Percentiles rank a stretch among this genome's conserved stretches.
Evolutionary conservation across 2,888 invertebrate genomes (phyloP).

Genomic region (Parelbella ahira): DNA sequence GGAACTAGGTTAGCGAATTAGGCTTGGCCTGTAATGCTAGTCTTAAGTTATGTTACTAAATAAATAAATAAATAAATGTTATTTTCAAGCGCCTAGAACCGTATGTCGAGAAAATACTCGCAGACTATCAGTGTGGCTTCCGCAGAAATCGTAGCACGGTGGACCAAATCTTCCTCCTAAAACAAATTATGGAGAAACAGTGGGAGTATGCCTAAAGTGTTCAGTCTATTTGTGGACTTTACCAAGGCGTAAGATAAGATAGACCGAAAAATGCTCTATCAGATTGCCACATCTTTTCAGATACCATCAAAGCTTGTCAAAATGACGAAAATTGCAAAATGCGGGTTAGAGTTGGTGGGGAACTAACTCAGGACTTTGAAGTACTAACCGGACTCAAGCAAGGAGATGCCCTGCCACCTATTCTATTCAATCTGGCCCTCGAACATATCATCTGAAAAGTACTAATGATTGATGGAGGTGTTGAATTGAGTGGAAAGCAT

Average conservation of each 20-base stretch:
- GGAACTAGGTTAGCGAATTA: no score
- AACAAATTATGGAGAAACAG: constrained; percentile 28
- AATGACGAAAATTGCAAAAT: background rate
- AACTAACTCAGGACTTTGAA: background rate
- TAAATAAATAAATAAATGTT: no score
- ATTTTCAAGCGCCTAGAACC: no score
- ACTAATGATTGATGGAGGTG: background rate
- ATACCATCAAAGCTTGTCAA: background rate
- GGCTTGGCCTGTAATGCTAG: no score
- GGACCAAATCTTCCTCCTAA: constrained; percentile 28
- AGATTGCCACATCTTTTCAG: background rate
- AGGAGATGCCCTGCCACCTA: constrained; percentile 1
- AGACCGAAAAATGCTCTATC: no score
- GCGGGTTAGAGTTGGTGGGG: background rate
- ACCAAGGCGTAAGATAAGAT: no score
- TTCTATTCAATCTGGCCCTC: background rate
- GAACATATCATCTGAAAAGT: background rate
- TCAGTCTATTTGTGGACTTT: constrained; percentile 25
- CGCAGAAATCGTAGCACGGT: constrained; percentile 22
- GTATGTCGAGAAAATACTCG: background rate
- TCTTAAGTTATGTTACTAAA: no score
- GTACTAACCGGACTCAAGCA: background rate
- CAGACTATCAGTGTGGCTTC: constrained; percentile 17
- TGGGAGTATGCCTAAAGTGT: constrained; percentile 27
- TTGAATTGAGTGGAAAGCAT: background rate